These are phyloP conservation scores for Maconellicoccus hirsutus DNA, from an alignment of 1,140 invertebrate species.

Conservation along the genomic window DNA sequence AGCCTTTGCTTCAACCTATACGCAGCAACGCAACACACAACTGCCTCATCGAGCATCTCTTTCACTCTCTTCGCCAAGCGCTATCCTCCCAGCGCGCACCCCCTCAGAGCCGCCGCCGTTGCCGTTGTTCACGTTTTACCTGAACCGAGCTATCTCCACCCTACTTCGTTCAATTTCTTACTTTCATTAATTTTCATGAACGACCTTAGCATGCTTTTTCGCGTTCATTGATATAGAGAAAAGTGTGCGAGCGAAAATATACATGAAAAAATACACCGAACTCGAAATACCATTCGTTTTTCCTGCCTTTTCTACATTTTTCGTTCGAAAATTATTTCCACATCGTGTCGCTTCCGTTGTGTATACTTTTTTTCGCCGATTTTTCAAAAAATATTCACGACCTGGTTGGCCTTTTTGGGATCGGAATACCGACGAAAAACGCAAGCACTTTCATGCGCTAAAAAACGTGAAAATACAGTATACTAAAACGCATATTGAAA, in stretches of 20 bases:
- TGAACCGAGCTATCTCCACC: slow-evolving; percentile 16
- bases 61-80: background rate
- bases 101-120: background rate
- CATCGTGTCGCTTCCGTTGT: too few species aligned
- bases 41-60: background rate
- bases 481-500: too few species aligned
- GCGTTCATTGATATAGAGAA: slow-evolving; percentile 10
- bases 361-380: too few species aligned
- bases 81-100: background rate
- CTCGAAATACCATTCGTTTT: too few species aligned
- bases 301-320: background rate
- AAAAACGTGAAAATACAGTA: too few species aligned
- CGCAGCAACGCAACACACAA: background rate
- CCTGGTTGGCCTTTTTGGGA: too few species aligned
- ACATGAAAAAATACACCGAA: too few species aligned
- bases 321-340: too few species aligned
- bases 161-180: slow-evolving; percentile 10
- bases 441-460: too few species aligned
- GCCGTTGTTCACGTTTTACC: slow-evolving; percentile 8
- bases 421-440: too few species aligned
- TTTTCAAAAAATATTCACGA: too few species aligned
- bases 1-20: background rate
- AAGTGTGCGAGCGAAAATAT: background rate
- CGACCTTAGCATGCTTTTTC: slow-evolving; percentile 4
- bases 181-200: slow-evolving; percentile 20